phyloP scores from a whole-genome alignment of 30 jellyfish, hydroid and myxozoan genomes.

The Sanderia malayensis region DNA sequence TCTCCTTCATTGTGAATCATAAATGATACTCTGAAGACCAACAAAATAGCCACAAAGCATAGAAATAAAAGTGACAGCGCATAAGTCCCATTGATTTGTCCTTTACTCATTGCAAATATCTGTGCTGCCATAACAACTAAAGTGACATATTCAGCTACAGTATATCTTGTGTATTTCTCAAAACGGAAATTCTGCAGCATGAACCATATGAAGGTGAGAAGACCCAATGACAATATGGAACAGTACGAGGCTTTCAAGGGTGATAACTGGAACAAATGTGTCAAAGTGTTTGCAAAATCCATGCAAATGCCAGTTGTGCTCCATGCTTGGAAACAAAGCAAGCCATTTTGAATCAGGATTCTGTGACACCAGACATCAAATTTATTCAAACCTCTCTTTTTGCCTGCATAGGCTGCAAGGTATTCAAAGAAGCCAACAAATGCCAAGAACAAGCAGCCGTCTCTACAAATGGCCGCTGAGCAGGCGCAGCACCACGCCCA shows the following conservation, averaged over 20 bases:
- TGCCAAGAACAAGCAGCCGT: slow-evolving; percentile 55
- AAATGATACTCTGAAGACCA: not conserved
- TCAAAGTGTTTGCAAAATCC: slow-evolving; percentile 11
- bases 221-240: slow-evolving; percentile 17
- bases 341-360: slow-evolving; percentile 48
- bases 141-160: slow-evolving; percentile 39
- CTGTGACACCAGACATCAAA: slow-evolving; percentile 60
- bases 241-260: slow-evolving; percentile 19
- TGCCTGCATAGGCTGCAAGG: slow-evolving; percentile 53
- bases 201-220: slow-evolving; percentile 34
- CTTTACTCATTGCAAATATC: not conserved
- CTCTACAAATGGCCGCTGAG: slow-evolving; percentile 41
- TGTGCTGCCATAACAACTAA: slow-evolving; percentile 15
- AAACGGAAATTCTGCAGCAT: slow-evolving; percentile 44
- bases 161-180: slow-evolving; percentile 55
- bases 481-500: slow-evolving; percentile 52
- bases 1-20: not conserved
- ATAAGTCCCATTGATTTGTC: not conserved
- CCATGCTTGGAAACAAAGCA: slow-evolving; percentile 52
- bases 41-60: not conserved
- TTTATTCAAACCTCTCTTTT: slow-evolving; percentile 14
- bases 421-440: slow-evolving; percentile 42
- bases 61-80: not conserved
- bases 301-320: slow-evolving; percentile 17
- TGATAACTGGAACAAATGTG: slow-evolving; percentile 12